phyloP scores from a whole-genome alignment of 2,113 vertebrate species.

The Anser cygnoides region DNA sequence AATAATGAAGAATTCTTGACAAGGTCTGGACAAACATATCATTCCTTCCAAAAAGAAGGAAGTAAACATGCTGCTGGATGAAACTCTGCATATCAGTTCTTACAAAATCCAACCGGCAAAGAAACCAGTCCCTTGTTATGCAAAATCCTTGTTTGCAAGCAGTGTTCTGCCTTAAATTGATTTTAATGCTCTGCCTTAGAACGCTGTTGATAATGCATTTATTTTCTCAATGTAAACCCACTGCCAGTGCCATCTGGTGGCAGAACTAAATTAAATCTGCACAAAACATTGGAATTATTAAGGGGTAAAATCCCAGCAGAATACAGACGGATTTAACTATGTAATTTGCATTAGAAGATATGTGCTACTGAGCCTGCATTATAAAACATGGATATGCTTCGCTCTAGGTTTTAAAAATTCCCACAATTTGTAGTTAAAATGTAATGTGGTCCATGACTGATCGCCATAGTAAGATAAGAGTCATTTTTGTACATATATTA shows the following conservation, averaged over 20 bases:
- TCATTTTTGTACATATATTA: not conserved
- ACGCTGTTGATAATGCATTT: not conserved
- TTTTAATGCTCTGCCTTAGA: not conserved
- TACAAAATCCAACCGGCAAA: not conserved
- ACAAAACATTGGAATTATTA: not conserved
- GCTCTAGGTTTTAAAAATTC: not conserved
- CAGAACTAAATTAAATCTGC: slow-evolving; percentile 22
- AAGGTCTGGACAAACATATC: not conserved
- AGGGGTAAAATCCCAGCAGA: not conserved
- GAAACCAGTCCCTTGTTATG: not conserved
- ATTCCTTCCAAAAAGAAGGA: not conserved
- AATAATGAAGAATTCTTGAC: not conserved
- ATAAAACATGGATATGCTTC: not conserved
- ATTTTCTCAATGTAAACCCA: not conserved
- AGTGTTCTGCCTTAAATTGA: not conserved
- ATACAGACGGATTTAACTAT: not conserved
- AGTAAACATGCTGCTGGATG: not conserved
- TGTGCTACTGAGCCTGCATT: not conserved
- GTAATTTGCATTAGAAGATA: not conserved
- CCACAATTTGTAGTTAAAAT: not conserved
- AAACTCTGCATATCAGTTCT: not conserved
- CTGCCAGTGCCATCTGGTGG: slow-evolving; percentile 63
- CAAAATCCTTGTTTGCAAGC: slow-evolving; percentile 52
- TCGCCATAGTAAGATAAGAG: not conserved
- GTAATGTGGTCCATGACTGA: not conserved